These are phyloP conservation scores for Osmoderma eremita DNA, from an alignment of 2,888 invertebrate genomes.

Conservation along the genomic window DNA sequence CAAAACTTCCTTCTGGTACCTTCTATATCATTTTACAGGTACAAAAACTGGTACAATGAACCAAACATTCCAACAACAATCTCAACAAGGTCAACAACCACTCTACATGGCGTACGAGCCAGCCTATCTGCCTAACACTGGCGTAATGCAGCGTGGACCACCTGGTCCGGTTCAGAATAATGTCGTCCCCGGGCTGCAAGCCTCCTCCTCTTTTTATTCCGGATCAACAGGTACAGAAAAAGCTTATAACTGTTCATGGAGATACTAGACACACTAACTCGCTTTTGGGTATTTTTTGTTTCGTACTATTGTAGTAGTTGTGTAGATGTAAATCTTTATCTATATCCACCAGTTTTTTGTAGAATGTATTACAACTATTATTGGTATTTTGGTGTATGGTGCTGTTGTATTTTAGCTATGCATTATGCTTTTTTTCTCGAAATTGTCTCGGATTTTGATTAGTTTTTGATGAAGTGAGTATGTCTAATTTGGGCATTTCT, in stretches of 20 bases:
- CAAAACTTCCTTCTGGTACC: too few species aligned
- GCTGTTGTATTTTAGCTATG: conserved; percentile 26
- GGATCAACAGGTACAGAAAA: conserved; percentile 64
- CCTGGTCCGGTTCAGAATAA: conserved; percentile 64
- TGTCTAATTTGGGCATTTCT: conserved; percentile 7
- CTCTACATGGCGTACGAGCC: conserved; percentile 72
- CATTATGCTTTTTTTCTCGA: conserved; percentile 19
- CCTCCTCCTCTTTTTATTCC: conserved; percentile 67
- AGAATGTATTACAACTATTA: conserved; percentile 2
- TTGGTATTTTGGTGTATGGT: conserved; percentile 30
- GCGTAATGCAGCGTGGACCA: conserved; percentile 71
- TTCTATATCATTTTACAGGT: conserved; percentile 55
- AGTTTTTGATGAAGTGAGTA: conserved; percentile 5
- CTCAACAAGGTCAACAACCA: conserved; percentile 66
- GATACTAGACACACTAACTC: conserved; percentile 47
- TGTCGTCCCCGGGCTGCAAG: conserved; percentile 64
- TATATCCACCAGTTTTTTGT: conserved; percentile 1
- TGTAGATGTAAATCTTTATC: background rate
- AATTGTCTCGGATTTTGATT: background rate
- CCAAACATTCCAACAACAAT: conserved; percentile 69
- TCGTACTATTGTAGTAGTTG: conserved; percentile 13
- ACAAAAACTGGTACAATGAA: conserved; percentile 69
- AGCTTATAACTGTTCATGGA: conserved; percentile 54
- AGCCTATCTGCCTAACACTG: conserved; percentile 71
- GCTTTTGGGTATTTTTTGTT: conserved; percentile 41